phyloP scores from a whole-genome alignment of 2,113 vertebrate genomes.

The Hyperoodon ampullatus region DNA sequence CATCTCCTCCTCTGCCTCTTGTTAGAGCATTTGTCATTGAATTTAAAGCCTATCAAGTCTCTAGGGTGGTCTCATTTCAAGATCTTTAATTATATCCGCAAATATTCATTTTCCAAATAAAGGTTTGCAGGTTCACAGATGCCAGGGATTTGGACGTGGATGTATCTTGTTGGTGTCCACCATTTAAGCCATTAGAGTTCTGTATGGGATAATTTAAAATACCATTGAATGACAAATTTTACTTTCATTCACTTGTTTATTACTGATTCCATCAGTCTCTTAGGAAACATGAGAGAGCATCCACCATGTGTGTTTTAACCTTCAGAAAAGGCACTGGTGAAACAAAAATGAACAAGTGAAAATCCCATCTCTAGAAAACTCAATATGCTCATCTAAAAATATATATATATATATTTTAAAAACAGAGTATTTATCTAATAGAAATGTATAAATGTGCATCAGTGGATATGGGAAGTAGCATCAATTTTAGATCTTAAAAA shows the following conservation, averaged over 20 bases:
- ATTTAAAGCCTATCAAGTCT: background rate
- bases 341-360: background rate
- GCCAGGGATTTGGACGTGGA: background rate
- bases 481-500: background rate
- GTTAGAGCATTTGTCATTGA: background rate
- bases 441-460: background rate
- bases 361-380: background rate
- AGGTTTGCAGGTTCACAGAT: background rate
- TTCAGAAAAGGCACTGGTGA: background rate
- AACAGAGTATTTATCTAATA: background rate
- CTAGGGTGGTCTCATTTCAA: background rate
- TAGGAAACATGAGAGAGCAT: background rate
- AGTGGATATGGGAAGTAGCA: background rate
- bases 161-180: background rate
- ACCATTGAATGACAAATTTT: background rate
- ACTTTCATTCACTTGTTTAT: background rate
- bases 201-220: background rate
- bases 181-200: background rate
- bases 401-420: background rate
- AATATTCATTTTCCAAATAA: background rate
- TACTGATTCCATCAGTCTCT: background rate
- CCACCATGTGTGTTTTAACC: background rate
- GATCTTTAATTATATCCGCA: background rate
- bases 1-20: background rate
- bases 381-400: background rate